Percentiles rank a stretch among this genome's conserved stretches.
Conservation (phyloP, 2,797 vertebrate genomes). For the Phyllotis vaccarum region DNA sequence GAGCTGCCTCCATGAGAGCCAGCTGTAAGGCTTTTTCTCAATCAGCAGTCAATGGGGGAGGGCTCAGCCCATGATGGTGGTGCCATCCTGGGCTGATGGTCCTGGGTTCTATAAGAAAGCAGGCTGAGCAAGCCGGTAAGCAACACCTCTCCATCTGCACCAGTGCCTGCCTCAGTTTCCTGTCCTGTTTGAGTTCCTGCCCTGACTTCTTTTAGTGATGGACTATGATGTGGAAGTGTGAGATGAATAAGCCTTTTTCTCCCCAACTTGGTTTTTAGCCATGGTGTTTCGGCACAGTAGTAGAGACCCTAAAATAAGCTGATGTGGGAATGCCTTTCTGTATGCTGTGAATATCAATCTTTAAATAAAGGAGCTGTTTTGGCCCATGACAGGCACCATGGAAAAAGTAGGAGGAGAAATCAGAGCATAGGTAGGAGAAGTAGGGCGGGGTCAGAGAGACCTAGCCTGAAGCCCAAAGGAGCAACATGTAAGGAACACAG, state of each 20-base stretch:
- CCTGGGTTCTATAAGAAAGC: background rate
- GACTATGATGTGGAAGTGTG: background rate
- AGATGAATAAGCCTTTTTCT: background rate
- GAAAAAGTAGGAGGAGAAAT: no score
- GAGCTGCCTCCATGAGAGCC: background rate
- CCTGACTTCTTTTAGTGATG: background rate
- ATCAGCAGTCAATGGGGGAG: background rate
- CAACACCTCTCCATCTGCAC: background rate
- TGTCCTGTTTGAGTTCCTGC: background rate
- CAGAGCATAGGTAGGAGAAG: no score
- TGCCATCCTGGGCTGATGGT: background rate
- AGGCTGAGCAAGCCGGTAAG: background rate
- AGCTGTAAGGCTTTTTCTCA: background rate
- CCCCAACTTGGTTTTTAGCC: background rate
- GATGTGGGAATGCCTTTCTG: no score
- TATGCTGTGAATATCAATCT: no score
- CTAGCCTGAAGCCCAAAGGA: no score
- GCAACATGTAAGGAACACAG: no score
- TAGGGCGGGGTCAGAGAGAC: no score
- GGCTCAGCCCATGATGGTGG: background rate
- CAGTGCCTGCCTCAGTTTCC: background rate
- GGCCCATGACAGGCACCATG: no score
- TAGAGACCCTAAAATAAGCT: background rate
- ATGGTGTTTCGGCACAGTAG: background rate
- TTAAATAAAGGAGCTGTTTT: no score